Evolutionary conservation across 1,140 invertebrate species (phyloP).

Genomic region (Papilio polyxenes): DNA sequence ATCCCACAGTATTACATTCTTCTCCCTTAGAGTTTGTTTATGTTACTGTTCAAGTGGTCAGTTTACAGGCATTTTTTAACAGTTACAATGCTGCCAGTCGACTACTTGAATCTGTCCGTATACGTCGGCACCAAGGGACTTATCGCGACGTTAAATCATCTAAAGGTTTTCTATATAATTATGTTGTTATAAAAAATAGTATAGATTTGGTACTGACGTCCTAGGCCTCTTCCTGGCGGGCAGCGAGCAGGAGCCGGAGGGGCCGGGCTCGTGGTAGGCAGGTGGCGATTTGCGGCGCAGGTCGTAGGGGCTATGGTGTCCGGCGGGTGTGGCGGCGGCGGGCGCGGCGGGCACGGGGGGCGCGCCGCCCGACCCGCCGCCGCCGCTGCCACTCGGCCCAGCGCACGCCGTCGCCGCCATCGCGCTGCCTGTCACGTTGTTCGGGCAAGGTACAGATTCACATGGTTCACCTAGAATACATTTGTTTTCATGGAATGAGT

Average conservation of each 20-base stretch:
- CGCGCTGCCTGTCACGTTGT: conserved; percentile 83
- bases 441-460: conserved; percentile 85
- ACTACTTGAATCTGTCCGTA: too few species aligned
- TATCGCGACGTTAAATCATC: too few species aligned
- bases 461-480: conserved; percentile 85
- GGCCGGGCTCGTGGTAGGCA: conserved; percentile 83
- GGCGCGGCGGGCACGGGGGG: conserved; percentile 67
- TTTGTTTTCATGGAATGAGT: not conserved
- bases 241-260: conserved; percentile 84
- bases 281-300: conserved; percentile 90
- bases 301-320: conserved; percentile 92
- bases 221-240: conserved; percentile 91
- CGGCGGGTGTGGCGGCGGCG: conserved; percentile 77
- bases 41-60: too few species aligned
- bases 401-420: conserved; percentile 74
- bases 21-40: too few species aligned
- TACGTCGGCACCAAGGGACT: too few species aligned
- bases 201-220: conserved; percentile 81
- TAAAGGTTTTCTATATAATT: too few species aligned
- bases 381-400: conserved; percentile 74
- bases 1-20: too few species aligned
- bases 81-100: too few species aligned
- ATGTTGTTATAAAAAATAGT: too few species aligned
- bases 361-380: conserved; percentile 66
- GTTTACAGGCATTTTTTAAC: too few species aligned